Base-by-base conservation (phyloP, 2,113 vertebrate genomes). In the Amia ocellicauda region DNA sequence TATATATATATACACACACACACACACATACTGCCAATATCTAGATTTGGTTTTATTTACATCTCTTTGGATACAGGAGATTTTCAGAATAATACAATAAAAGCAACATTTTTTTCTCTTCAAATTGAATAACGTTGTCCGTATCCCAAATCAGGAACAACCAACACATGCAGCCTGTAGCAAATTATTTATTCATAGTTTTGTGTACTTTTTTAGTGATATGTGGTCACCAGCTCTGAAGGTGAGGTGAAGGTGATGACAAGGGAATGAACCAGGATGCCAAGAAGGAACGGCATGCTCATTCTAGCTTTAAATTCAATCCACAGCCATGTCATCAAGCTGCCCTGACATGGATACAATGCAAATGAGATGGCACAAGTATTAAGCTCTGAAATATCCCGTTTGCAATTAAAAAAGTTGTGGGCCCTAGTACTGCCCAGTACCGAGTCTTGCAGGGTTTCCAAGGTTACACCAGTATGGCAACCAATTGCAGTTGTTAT, bases 401-500 rank as follows among this genome's bases (percentile, higher is more conserved):
- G 53, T 60, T 56, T 63, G 56, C 66, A 73, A 77, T 75, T 70
- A 73, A 77, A 69, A 36, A 76, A 68, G 54, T 54, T 58, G 60
- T 62, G 36, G 9, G 43, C 43, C 57, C 50, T 67, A 72, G 45
- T 56, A 69, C 50, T 60, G 56, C 64, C 31, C 36, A 64, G 63
- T 65, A 72, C 72, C 23, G 29, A 50, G 62, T 59, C 51, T 43
- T 58, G 36, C 10, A 20, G 62, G 58, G 70, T 82, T 80, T 80
- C 78, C 66, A 77, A 68, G 71, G 72, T 69, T 78, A 74, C 74
- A 75, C 76, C 77, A 64, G 59, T 67, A 59, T 57, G 57, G 64
- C 70, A 74, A 77, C 69, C 74, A 77, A 77, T 63, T 68, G 68
- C 67, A 73, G 68, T 70, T 77, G 78, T 81, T 81, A 83, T 86